These are phyloP conservation scores for Phania funesta DNA, from an alignment of 2,888 invertebrate species.

Conservation along the genomic window DNA sequence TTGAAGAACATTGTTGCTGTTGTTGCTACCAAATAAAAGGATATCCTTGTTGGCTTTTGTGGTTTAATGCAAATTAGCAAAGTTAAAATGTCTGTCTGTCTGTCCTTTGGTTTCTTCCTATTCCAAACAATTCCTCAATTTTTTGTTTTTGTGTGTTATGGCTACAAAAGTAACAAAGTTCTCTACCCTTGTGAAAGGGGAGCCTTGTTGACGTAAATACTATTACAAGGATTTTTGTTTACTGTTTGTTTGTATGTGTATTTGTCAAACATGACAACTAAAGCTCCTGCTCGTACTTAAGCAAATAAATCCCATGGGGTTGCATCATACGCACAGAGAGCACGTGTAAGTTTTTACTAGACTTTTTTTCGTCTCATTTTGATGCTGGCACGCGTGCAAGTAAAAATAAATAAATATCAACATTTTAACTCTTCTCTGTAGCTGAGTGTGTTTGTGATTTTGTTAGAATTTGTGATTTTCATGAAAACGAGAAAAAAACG, in stretches of 20 bases:
- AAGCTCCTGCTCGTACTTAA: constrained; percentile 38
- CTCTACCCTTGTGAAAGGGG: background rate
- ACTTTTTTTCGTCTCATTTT: background rate
- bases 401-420: constrained; percentile 10
- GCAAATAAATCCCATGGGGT: constrained; percentile 32
- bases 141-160: constrained; percentile 15
- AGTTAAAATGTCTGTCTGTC: constrained; percentile 50
- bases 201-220: background rate
- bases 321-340: constrained; percentile 23
- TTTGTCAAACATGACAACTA: constrained; percentile 60
- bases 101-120: background rate
- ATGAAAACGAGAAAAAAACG: background rate
- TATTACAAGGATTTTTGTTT: constrained; percentile 4
- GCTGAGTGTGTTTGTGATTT: constrained; percentile 19
- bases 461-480: constrained; percentile 50
- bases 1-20: constrained; percentile 26
- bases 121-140: background rate
- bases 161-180: constrained; percentile 5
- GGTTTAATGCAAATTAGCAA: constrained; percentile 67
- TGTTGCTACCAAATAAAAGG: constrained; percentile 45
- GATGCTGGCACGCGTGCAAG: constrained; percentile 11
- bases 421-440: constrained; percentile 19
- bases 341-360: constrained; percentile 39
- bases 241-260: constrained; percentile 11
- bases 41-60: constrained; percentile 62